These are phyloP conservation scores for Morelia viridis DNA, from an alignment of 2,797 vertebrate genomes.

Conservation along the genomic window DNA sequence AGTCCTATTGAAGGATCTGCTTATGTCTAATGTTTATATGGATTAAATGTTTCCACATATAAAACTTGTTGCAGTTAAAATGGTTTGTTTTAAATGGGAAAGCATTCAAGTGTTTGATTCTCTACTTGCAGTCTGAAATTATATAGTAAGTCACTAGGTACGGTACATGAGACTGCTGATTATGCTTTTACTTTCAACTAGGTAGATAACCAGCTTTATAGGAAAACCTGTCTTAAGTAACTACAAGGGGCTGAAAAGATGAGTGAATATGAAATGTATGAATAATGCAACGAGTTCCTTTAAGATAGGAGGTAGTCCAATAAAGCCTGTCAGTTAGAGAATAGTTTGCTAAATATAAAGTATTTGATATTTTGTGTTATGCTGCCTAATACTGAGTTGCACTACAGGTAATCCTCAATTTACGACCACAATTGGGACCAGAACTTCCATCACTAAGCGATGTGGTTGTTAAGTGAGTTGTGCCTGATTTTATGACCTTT, in stretches of 20 bases:
- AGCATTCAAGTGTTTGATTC: not conserved
- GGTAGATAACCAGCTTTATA: slow-evolving; percentile 1
- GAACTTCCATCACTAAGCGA: too few relatives aligned
- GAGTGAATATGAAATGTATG: slow-evolving; percentile 24
- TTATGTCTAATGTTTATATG: not conserved
- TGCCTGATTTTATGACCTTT: too few relatives aligned
- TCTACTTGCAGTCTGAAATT: not conserved
- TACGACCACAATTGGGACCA: too few relatives aligned
- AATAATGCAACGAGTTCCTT: slow-evolving; percentile 38
- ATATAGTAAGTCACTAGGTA: not conserved
- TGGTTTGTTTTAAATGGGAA: not conserved
- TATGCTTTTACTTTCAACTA: slow-evolving; percentile 48
- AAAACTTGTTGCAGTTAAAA: not conserved
- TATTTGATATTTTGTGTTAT: slow-evolving; percentile 54
- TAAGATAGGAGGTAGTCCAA: slow-evolving; percentile 43
- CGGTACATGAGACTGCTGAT: not conserved
- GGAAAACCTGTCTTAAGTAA: slow-evolving; percentile 8
- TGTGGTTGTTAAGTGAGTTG: too few relatives aligned
- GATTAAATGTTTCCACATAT: not conserved
- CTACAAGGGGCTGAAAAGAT: slow-evolving; percentile 11
- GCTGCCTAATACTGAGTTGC: slow-evolving; percentile 47
- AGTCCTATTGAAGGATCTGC: not conserved
- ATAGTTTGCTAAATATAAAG: slow-evolving; percentile 54
- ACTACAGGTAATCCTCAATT: not conserved
- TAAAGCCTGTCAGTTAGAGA: slow-evolving; percentile 51